Evolutionary conservation across 2,113 vertebrate species (phyloP).

Genomic region (Brachypodius melanocephalos): DNA sequence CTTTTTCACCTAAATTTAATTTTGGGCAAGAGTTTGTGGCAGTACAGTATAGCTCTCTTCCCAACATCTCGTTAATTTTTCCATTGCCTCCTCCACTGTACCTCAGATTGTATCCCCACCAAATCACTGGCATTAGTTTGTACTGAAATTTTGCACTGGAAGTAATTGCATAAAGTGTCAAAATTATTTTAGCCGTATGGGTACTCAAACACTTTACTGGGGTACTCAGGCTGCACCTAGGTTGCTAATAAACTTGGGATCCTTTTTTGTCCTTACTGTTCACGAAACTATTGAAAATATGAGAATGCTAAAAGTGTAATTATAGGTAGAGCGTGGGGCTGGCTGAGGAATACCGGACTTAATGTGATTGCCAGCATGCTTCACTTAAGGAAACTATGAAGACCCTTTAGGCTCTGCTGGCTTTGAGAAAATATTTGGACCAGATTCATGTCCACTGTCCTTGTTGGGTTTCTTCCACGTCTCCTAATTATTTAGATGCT

Average conservation of each 20-base stretch:
- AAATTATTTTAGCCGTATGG: not conserved
- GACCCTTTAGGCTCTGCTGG: not conserved
- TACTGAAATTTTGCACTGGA: not conserved
- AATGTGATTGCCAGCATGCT: not conserved
- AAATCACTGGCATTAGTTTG: not conserved
- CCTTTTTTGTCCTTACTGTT: not conserved
- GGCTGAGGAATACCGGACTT: not conserved
- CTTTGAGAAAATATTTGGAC: not conserved
- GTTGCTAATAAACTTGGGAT: not conserved
- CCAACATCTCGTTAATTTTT: not conserved
- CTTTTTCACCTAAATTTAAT: not conserved
- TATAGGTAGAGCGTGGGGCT: not conserved
- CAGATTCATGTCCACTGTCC: not conserved
- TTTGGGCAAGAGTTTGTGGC: not conserved
- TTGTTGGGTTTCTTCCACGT: fast-evolving
- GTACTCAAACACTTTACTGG: not conserved
- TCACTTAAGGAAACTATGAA: not conserved
- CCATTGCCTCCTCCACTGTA: not conserved
- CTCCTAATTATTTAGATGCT: not conserved
- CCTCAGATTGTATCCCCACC: not conserved
- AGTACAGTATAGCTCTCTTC: not conserved
- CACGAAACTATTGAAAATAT: not conserved
- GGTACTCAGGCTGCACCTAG: not conserved
- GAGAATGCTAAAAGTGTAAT: not conserved
- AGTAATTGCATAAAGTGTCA: not conserved